A percentile compares a stretch with the other conserved stretches of the same genome.
These are phyloP conservation scores for Caenorhabditis auriculariae DNA, from an alignment of 2,888 invertebrate genomes.

Conservation along the genomic window DNA sequence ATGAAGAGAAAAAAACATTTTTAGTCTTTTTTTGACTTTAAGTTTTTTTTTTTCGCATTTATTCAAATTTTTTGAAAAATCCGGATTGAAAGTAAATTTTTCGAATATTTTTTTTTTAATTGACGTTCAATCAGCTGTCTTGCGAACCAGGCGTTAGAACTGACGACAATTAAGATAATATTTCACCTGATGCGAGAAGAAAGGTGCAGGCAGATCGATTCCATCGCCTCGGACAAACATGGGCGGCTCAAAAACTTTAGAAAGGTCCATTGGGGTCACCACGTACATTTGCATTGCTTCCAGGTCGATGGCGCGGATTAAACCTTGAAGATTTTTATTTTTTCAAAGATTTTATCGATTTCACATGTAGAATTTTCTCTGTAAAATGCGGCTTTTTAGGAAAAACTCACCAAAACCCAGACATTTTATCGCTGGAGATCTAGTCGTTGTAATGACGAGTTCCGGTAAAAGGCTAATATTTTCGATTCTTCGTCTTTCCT, in stretches of 20 bases:
- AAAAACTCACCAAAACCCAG: constrained; percentile 15
- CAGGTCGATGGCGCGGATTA: constrained; percentile 6
- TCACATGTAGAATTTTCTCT: neutral
- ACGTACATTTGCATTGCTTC: constrained; percentile 9
- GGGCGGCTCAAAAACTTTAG: constrained; percentile 11
- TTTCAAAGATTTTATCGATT: neutral
- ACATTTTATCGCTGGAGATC: constrained; percentile 14
- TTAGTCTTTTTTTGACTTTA: too few relatives aligned
- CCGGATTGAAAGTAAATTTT: too few relatives aligned
- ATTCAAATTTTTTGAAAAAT: neutral
- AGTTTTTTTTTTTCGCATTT: neutral
- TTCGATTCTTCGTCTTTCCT: too few relatives aligned
- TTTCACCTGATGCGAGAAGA: constrained; percentile 15
- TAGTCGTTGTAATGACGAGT: too few relatives aligned
- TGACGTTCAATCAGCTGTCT: too few relatives aligned
- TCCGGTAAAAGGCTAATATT: too few relatives aligned
- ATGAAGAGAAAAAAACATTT: too few relatives aligned
- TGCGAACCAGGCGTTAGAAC: too few relatives aligned
- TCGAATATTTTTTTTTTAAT: too few relatives aligned
- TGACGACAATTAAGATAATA: neutral
- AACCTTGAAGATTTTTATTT: neutral
- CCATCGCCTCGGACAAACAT: constrained; percentile 21
- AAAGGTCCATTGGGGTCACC: constrained; percentile 16
- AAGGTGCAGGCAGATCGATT: constrained; percentile 12
- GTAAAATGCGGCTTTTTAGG: neutral